Evolutionary conservation across 2,888 invertebrate species (phyloP), one percentile per base, ranked within the genome.

Genomic region (Eudemis profundana): DNA sequence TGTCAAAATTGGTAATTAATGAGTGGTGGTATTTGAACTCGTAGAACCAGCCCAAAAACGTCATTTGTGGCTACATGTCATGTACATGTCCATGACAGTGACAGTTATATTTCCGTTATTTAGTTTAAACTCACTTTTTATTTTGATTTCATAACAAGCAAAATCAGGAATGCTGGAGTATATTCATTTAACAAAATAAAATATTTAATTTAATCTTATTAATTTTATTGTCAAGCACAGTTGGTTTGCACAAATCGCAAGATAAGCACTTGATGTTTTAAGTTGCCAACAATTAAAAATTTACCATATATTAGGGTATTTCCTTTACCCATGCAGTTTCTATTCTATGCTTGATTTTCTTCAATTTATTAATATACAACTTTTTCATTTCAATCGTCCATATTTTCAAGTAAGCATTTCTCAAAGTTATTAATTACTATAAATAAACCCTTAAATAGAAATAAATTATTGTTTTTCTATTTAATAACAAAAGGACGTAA

Each of bases 41-140:
- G 12, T 2, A 4, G n/a, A 10, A 4, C 17, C 17, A 10, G 33
- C 33, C 33, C 33, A 12, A 7, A 33, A 12, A 17, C 49, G 5
- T 29, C 14, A 42, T 36, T 23, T 23, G 1, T 10, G 23, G 19
- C 36, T 44, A 61, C 53, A 12, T n/a, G n/a, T n/a, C n/a, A n/a
- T n/a, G n/a, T n/a, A n/a, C n/a, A n/a, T n/a, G n/a, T n/a, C n/a
- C n/a, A n/a, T 46, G 61, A 61, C 61, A 53, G 36, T 61, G 61
- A 61, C 53, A 53, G 44, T 36, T 44, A 3, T 2, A 53, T 23
- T 46, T 53, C 61, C 61, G 61, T 21, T 61, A n/a, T 14, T 15
- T 1, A 17, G 4, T 1, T 4, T 12, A 2, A 0, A 3, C 0
- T 14, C 17, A n/a, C n/a, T n/a, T n/a, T n/a, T n/a, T n/a, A n/a